Evolutionary conservation across 2,113 vertebrate species (phyloP).

Genomic region (Lophius piscatorius): DNA sequence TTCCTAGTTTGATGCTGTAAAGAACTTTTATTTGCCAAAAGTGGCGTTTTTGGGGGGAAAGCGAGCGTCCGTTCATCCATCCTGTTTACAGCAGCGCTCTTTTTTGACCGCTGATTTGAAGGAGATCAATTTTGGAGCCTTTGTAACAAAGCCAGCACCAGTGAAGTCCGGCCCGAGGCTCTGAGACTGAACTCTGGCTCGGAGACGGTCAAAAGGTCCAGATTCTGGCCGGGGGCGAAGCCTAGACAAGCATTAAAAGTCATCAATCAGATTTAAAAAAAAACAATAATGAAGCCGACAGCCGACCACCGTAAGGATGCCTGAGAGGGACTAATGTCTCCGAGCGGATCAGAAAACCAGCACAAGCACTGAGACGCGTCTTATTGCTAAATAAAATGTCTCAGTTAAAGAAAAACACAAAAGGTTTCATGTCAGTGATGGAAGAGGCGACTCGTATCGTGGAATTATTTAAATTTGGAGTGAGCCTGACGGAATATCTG

Average conservation of each 20-base stretch:
- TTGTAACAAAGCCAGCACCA: conserved; percentile 34
- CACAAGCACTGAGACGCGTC: not conserved
- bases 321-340: conserved; percentile 51
- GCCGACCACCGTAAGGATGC: conserved; percentile 43
- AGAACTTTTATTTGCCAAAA: no score
- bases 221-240: conserved; percentile 40
- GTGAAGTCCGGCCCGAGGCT: conserved; percentile 12
- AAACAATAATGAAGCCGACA: conserved; percentile 64
- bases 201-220: conserved; percentile 51
- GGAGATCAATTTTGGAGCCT: conserved; percentile 32
- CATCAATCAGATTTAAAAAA: conserved; percentile 62
- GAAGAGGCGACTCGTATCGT: conserved; percentile 4
- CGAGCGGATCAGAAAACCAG: conserved; percentile 52
- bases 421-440: not conserved
- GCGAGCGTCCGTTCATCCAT: no score
- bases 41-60: no score
- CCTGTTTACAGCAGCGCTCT: no score
- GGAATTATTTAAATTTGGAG: not conserved
- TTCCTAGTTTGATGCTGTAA: no score
- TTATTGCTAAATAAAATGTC: conserved; percentile 32
- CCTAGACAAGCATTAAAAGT: conserved; percentile 52
- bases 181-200: conserved; percentile 43
- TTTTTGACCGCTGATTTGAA: conserved; percentile 23
- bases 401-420: conserved; percentile 14
- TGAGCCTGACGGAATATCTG: not conserved